phyloP scores from a whole-genome alignment of 1,140 invertebrate genomes.

The Rhyacophila brunnea region DNA sequence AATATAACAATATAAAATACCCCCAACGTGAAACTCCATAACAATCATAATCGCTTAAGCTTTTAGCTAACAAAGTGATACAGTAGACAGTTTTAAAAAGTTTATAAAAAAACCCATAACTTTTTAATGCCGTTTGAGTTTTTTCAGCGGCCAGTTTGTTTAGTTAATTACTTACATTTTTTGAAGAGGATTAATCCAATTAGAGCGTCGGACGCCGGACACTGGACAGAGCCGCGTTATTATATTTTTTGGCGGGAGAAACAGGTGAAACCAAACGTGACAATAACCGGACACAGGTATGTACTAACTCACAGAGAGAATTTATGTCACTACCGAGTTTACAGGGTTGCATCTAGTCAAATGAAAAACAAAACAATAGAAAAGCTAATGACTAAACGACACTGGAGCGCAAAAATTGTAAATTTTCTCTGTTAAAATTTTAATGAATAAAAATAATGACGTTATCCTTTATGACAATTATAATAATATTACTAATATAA shows the following conservation, averaged over 20 bases:
- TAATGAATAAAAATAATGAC: too few species aligned
- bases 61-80: slow-evolving; percentile 3
- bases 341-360: too few species aligned
- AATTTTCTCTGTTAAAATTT: too few species aligned
- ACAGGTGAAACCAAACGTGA: neutral
- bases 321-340: too few species aligned
- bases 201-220: neutral
- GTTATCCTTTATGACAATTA: too few species aligned
- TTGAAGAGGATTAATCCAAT: slow-evolving; percentile 19
- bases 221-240: neutral
- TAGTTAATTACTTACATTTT: slow-evolving; percentile 19
- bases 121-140: slow-evolving; percentile 4
- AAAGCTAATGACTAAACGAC: too few species aligned
- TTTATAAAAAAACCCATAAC: slow-evolving; percentile 2
- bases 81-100: slow-evolving; percentile 10
- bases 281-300: too few species aligned
- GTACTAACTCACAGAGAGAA: too few species aligned
- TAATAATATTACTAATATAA: too few species aligned
- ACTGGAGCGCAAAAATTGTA: too few species aligned
- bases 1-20: too few species aligned
- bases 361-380: too few species aligned
- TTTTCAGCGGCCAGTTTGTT: slow-evolving; percentile 16
- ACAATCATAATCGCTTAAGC: slow-evolving; percentile 23
- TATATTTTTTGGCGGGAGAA: neutral
- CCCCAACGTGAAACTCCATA: neutral